Evolutionary conservation across 2,113 vertebrate genomes (phyloP).

Genomic region (Melospiza georgiana): DNA sequence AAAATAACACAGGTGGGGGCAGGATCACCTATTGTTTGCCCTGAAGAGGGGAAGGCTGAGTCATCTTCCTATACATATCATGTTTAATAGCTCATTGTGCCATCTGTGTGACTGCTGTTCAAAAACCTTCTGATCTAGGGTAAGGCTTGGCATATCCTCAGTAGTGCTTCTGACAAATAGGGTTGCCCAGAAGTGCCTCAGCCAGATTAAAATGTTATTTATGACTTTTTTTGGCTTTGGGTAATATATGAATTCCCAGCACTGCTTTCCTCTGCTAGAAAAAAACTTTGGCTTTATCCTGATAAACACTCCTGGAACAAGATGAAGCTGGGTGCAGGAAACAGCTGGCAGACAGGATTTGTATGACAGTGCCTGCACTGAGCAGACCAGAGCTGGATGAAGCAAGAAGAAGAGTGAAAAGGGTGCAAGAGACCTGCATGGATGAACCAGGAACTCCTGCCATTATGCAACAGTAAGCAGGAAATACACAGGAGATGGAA

Average conservation of each 20-base stretch:
- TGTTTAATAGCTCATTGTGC: not conserved
- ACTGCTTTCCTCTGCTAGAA: not conserved
- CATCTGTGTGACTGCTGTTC: slow-evolving; percentile 4
- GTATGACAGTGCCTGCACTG: not conserved
- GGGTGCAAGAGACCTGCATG: not conserved
- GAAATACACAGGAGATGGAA: not conserved
- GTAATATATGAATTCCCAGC: not conserved
- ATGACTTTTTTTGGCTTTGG: not conserved
- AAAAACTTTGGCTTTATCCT: not conserved
- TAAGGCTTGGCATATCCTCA: not conserved
- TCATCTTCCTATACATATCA: not conserved
- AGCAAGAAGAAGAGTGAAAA: not conserved
- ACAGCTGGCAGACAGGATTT: not conserved
- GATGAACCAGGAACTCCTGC: not conserved
- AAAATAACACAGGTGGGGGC: not conserved
- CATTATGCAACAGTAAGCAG: not conserved
- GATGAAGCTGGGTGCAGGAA: not conserved
- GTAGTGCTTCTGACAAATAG: not conserved
- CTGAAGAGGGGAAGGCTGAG: not conserved
- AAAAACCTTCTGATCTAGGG: not conserved
- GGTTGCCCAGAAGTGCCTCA: not conserved
- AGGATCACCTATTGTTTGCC: slow-evolving; percentile 49
- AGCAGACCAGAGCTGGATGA: accelerated
- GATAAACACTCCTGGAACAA: not conserved
- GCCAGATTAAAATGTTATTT: not conserved